Base-by-base conservation (phyloP, 2,113 vertebrate species). In the Triplophysa dalaica region DNA sequence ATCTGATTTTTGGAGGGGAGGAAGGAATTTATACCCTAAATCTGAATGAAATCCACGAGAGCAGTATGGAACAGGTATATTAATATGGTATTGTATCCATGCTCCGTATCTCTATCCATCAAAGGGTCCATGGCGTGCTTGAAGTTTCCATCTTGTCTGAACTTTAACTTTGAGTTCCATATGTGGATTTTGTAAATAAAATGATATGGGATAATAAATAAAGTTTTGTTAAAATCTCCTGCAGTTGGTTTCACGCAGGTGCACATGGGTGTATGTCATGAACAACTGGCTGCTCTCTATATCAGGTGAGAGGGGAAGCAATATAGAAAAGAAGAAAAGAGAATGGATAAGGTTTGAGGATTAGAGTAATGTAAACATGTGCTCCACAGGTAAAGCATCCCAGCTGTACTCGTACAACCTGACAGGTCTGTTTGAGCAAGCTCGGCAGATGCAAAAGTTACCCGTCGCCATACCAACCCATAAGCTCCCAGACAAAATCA, bases 21-120 rank as follows among this genome's bases (percentile, higher is more conserved):
- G 98, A 99, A 89, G 98, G 98, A 54, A 98, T 99, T 91, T 99
- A 99, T 87, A 99, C 96, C 0, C 88, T 99, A 83, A 99, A 99
- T 87, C 95, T 99, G 69, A 99, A 99, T 81, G 98, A 99, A 86
- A 93, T 99, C 81, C 98, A 99, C 48, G 98, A 99, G 93, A 98
- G 96, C 6, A 95, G 96, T 29, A 98, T 99, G 98, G 97, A 98
- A 85, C 98, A 98, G 95, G 98, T 98, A 86, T 48, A 54, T 5
- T 52, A 11, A 12, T 12, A 52, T 52, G 50, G 14, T 17, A 16
- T 0, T 52, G 16, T 52, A 52, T 52, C 3, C 14, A 52, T 12
- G 10, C 10, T 45, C 43, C 11, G 10, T 45, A 45, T 52, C 50
- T 16, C 16, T 16, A 16, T 52, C 50, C 14, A 52, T 17, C 12